Conservation (phyloP, 2,797 vertebrate genomes). For the Danio kyathit region DNA sequence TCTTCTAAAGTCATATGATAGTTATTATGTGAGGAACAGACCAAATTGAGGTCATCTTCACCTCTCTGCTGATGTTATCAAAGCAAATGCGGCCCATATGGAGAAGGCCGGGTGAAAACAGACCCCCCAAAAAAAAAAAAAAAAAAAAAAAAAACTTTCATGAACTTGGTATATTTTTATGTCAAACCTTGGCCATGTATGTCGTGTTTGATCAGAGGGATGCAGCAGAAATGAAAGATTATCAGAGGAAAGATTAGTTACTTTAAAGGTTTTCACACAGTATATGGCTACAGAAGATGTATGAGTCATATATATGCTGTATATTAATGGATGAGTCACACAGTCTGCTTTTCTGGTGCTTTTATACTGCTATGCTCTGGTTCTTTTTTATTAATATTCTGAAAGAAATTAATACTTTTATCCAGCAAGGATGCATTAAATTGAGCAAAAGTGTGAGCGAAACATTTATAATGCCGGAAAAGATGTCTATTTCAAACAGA, state of each 20-base stretch:
- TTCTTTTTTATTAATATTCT: neutral
- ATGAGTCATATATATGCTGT: neutral
- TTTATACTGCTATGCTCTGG: neutral
- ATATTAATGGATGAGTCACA: neutral
- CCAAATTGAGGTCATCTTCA: neutral
- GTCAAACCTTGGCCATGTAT: neutral
- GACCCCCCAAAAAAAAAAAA: too few species aligned
- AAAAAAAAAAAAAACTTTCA: neutral
- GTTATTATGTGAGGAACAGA: neutral
- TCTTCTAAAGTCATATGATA: neutral
- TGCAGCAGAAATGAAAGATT: neutral
- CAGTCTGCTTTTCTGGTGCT: neutral
- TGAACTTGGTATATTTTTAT: neutral
- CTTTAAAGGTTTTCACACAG: neutral
- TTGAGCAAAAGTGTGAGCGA: neutral
- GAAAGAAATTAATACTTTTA: conserved; percentile 1
- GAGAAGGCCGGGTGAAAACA: neutral
- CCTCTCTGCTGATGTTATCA: neutral
- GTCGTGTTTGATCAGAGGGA: neutral
- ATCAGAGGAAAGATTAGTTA: neutral
- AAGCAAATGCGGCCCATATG: neutral
- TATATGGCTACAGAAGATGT: neutral
- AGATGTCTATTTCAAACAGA: neutral
- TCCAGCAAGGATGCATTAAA: neutral
- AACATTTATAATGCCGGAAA: neutral